phyloP scores from a whole-genome alignment of 2,888 invertebrate genomes.

The Cyaniris semiargus region DNA sequence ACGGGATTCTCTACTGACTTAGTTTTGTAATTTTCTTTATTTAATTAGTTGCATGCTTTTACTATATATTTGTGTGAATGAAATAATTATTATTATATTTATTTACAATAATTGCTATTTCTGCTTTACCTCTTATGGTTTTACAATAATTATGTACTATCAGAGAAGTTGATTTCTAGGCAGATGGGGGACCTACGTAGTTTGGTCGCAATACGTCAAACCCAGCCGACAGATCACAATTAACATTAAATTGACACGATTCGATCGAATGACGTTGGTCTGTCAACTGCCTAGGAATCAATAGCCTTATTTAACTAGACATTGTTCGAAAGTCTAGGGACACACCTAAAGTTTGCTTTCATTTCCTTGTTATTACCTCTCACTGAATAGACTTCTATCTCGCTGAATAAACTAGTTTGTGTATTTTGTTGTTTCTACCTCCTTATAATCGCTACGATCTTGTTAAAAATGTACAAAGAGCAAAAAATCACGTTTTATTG shows the following conservation, averaged over 20 bases:
- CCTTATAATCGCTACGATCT: neutral
- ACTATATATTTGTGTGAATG: neutral
- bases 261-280: too few species aligned
- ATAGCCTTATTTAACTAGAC: neutral
- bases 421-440: neutral
- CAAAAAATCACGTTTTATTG: neutral
- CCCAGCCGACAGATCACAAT: too few species aligned
- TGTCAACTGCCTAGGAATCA: too few species aligned
- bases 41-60: neutral
- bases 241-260: too few species aligned
- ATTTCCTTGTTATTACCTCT: constrained; percentile 11
- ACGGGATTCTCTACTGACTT: neutral
- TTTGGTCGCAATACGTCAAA: too few species aligned
- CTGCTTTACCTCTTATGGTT: neutral
- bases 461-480: neutral
- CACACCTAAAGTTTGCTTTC: neutral
- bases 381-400: neutral
- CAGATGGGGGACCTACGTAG: too few species aligned
- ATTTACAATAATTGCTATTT: neutral
- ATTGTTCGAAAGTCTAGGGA: neutral
- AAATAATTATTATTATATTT: neutral
- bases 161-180: too few species aligned
- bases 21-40: neutral
- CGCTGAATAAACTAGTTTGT: neutral
- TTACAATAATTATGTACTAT: neutral